Percentiles rank a stretch among this genome's conserved stretches.
phyloP scores from a whole-genome alignment of 2,113 vertebrate genomes.

The Rattus rattus region DNA sequence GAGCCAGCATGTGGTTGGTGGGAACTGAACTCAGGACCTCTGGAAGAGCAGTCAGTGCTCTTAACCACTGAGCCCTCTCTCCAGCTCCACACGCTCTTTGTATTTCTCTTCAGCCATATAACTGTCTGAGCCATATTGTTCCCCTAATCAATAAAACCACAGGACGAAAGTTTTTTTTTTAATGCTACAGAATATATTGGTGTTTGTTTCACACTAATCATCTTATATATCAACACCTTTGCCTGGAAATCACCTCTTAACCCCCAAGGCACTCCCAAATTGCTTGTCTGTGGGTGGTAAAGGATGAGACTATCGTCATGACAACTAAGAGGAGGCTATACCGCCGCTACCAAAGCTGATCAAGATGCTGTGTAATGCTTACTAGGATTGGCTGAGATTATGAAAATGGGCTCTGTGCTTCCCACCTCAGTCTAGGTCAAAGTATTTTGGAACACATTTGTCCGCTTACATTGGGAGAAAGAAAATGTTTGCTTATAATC shows the following conservation, averaged over 20 bases:
- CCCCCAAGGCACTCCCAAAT: slow-evolving; percentile 56
- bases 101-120: neutral
- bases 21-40: too few relatives aligned
- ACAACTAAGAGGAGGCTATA: slow-evolving; percentile 65
- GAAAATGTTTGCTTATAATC: slow-evolving; percentile 53
- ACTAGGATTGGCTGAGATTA: slow-evolving; percentile 33
- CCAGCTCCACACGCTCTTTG: neutral
- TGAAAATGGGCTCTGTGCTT: slow-evolving; percentile 38
- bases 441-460: slow-evolving; percentile 55
- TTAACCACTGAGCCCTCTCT: too few relatives aligned
- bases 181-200: neutral
- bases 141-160: slow-evolving; percentile 44
- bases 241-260: slow-evolving; percentile 50
- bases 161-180: slow-evolving; percentile 17
- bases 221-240: slow-evolving; percentile 53
- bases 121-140: neutral
- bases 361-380: slow-evolving; percentile 21
- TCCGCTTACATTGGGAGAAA: slow-evolving; percentile 32
- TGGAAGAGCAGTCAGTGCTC: too few relatives aligned
- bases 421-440: slow-evolving; percentile 67
- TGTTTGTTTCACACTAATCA: slow-evolving; percentile 55
- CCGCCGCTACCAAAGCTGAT: slow-evolving; percentile 30
- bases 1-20: too few relatives aligned
- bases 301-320: slow-evolving; percentile 63
- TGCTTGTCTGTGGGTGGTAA: slow-evolving; percentile 30